These are phyloP conservation scores for Mustela nigripes DNA, from an alignment of 2,113 vertebrate genomes.

Conservation along the genomic window DNA sequence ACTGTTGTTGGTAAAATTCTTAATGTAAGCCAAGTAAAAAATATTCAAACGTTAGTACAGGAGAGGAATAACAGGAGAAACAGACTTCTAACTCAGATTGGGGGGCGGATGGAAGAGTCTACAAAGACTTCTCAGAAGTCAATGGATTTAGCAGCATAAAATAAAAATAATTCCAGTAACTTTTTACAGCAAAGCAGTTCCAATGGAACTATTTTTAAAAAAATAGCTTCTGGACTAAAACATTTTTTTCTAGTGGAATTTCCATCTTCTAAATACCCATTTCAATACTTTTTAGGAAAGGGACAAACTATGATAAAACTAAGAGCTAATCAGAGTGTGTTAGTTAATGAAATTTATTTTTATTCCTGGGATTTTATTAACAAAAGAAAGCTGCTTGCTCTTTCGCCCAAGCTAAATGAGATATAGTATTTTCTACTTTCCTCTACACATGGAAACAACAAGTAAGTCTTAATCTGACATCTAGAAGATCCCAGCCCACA, in stretches of 20 bases:
- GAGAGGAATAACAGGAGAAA: conserved; percentile 6
- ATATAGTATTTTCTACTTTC: background rate
- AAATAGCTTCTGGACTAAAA: conserved; percentile 15
- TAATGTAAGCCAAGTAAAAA: conserved; percentile 33
- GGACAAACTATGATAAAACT: conserved; percentile 25
- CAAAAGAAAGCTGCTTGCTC: conserved; percentile 36
- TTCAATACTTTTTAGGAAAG: conserved; percentile 58
- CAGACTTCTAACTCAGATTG: background rate
- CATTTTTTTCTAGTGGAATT: conserved; percentile 34
- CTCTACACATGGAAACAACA: background rate
- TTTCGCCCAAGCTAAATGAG: conserved; percentile 48
- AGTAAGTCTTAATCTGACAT: conserved; percentile 41
- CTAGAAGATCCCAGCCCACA: conserved; percentile 11
- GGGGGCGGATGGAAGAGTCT: background rate
- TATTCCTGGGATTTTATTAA: conserved; percentile 59
- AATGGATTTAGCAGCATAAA: conserved; percentile 39
- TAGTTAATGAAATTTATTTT: conserved; percentile 57
- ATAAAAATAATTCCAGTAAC: conserved; percentile 51
- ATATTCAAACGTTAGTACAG: conserved; percentile 20
- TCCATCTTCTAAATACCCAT: conserved; percentile 43
- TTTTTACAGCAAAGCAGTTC: conserved; percentile 51
- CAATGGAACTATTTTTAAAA: background rate
- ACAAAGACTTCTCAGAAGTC: conserved; percentile 47
- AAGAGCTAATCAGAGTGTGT: conserved; percentile 9
- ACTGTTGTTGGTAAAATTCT: background rate